These are phyloP conservation scores for Danio jaintianensis DNA, from an alignment of 2,797 vertebrate species.

Conservation along the genomic window DNA sequence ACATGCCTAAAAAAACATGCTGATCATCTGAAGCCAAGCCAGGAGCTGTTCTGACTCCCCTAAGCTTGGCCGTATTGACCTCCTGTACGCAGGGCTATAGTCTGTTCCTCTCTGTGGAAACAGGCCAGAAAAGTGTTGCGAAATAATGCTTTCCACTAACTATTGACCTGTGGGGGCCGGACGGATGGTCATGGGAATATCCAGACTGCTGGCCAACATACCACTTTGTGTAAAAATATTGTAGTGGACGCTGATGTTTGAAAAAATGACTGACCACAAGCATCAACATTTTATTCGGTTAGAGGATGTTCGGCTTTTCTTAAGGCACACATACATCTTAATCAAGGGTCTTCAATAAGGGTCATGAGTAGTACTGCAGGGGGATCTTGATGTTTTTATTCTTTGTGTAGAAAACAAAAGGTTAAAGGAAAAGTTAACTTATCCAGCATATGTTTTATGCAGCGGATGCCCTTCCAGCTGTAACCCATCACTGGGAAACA, in stretches of 20 bases:
- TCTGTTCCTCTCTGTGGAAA: conserved; percentile 42
- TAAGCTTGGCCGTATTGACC: conserved; percentile 62
- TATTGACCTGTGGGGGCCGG: conserved; percentile 11
- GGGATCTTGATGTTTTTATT: background rate
- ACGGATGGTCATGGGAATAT: conserved; percentile 34
- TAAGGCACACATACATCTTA: background rate
- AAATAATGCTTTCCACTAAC: conserved; percentile 10
- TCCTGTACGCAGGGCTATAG: conserved; percentile 22
- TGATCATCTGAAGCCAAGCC: conserved; percentile 67
- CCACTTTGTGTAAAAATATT: background rate
- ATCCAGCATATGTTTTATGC: too few relatives aligned
- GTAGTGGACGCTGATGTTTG: background rate
- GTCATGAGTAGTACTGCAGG: background rate
- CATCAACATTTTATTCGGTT: background rate
- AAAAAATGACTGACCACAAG: background rate
- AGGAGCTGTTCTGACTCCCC: conserved; percentile 62
- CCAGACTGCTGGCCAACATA: conserved; percentile 19
- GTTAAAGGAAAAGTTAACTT: too few relatives aligned
- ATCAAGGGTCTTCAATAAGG: background rate
- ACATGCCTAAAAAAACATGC: conserved; percentile 64
- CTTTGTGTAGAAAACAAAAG: too few relatives aligned
- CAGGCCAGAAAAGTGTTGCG: conserved; percentile 11
- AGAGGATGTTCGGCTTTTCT: too few relatives aligned
- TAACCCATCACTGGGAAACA: too few relatives aligned
- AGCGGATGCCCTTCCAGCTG: too few relatives aligned